Evolutionary conservation across 1,140 invertebrate species (phyloP), one percentile per base, ranked within the genome.

Genomic region (Neomicropteryx cornuta): DNA sequence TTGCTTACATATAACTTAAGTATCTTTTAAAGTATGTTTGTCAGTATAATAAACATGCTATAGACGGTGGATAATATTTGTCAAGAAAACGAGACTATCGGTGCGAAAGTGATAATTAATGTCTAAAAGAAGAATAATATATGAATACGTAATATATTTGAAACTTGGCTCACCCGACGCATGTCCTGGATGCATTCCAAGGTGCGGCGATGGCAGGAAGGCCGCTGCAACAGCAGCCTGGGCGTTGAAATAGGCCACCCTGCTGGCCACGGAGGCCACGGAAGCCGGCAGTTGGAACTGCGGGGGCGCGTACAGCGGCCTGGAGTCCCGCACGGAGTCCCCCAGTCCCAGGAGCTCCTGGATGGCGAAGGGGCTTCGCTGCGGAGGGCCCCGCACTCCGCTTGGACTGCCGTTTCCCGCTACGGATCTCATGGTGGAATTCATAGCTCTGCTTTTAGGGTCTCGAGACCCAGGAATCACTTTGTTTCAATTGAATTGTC

Each of bases 341-440:
- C 80, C 79, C 23, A 92, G 62, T 1, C 87, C 87, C 49, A 92
- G 68, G 46, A 92, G 71, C 68, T 93, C 87, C 61, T 93, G 87
- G 55, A 92, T 92, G 45, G 85, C 88, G 66, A 92, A 93, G 13
- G 87, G 87, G 44, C 85, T 88, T 48, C 87, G 71, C 62, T 90
- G 86, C 45, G 85, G 84, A 72, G 62, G 56, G 4, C 60, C 49
- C 30, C 63, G 43, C 46, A 17, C 54, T 51, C 50, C 56, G 43
- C 57, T 46, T 39, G 56, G 44, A 45, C 54, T 58, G 28, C 56
- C 54, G 51, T 59, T 61, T 60, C 62, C 62, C 42, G 61, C 58
- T 55, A 36, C 18, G 43, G 46, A n/a, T n/a, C n/a, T n/a, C n/a
- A n/a, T n/a, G n/a, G n/a, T n/a, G n/a, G n/a, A n/a, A n/a, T n/a